phyloP scores from a whole-genome alignment of 2,797 vertebrate genomes.

The Pipistrellus kuhlii region DNA sequence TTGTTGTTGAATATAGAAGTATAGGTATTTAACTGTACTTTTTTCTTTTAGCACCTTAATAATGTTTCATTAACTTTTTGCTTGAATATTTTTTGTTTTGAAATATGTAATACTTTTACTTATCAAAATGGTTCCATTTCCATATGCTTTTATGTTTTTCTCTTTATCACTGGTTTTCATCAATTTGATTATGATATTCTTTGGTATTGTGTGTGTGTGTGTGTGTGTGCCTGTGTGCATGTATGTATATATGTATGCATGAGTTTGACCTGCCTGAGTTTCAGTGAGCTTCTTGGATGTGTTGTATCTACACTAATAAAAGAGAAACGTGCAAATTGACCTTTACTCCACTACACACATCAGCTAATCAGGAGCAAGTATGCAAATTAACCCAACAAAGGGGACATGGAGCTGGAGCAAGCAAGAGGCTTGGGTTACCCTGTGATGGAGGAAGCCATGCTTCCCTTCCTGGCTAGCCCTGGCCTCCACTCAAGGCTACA shows the following conservation, averaged over 20 bases:
- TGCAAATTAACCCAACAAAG: too few relatives aligned
- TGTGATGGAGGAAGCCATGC: too few relatives aligned
- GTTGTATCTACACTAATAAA: neutral
- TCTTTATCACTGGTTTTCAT: neutral
- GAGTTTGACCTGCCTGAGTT: neutral
- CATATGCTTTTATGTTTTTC: neutral
- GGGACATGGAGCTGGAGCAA: too few relatives aligned
- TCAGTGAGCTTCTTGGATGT: neutral
- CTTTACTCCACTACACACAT: too few relatives aligned
- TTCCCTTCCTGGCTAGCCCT: too few relatives aligned
- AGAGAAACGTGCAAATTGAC: too few relatives aligned
- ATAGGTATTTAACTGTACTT: neutral
- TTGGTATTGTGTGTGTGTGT: neutral
- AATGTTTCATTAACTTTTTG: neutral
- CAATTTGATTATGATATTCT: neutral
- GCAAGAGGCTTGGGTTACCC: too few relatives aligned
- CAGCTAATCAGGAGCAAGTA: too few relatives aligned
- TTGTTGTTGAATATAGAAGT: neutral
- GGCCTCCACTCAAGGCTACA: too few relatives aligned
- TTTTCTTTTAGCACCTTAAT: neutral
- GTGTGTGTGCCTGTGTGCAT: neutral
- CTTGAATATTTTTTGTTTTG: neutral
- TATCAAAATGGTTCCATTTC: neutral
- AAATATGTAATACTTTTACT: neutral
- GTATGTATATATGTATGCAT: neutral